Base-by-base conservation (phyloP, 2,888 invertebrate species). In the Hypselothyrea guttata region DNA sequence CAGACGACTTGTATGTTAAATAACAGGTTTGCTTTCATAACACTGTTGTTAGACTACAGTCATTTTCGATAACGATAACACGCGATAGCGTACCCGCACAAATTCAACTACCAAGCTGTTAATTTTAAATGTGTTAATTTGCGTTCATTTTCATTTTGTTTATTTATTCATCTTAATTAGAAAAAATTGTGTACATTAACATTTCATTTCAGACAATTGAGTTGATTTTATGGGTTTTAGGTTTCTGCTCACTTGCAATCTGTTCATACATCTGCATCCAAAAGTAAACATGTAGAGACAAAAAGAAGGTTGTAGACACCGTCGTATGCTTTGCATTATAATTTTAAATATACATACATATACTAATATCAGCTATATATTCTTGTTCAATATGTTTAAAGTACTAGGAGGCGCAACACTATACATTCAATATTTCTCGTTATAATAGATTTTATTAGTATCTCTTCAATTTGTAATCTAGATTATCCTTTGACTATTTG, bases 101-200 rank as follows among this genome's bases (percentile, higher is more conserved):
- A 16, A 1, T n/a, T 7, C 46, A 49, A 16, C 7, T 8, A 2
- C 7, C 33, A 22, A 4, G 13, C 18, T 18, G 5, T n/a, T 13
- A 4, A 11, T 1, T 58, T 31, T 16, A 57, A 47, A 55, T 68
- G 59, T 59, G 47, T 67, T 71, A 37, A 46, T 52, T 67, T 69
- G 59, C 60, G 47, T 67, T 71, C 40, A 46, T 52, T 67, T 69
- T 63, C 37, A 46, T 30, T 18, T 15, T 27, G n/a, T 28, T 40
- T 51, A 55, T 75, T 56, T 74, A 75, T 68, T 81, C 61, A 63
- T 64, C 83, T 78, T 84, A 78, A 78, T 61, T 76, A 72, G 76
- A 83, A 83, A 79, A 79, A 81, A 70, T 63, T 79, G 82, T 82
- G 82, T 81, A 75, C 82, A 81, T 78, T 70, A 84, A 84, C 79